These are phyloP conservation scores for Chironomus striatipennis DNA, from an alignment of 1,140 invertebrate species.

Conservation along the genomic window DNA sequence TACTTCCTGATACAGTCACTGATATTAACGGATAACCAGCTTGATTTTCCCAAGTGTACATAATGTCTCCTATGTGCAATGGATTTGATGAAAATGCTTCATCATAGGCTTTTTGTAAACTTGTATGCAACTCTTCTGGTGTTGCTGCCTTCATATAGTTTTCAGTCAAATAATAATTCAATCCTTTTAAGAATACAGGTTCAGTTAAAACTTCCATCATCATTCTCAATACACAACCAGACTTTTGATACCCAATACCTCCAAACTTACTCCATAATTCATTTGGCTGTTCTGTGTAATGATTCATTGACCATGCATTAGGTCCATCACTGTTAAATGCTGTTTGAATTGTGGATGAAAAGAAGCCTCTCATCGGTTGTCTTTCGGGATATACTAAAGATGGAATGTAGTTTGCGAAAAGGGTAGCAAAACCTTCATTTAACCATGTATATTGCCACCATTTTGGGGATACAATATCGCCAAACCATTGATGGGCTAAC, in stretches of 20 bases:
- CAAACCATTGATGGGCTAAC: conserved; percentile 44
- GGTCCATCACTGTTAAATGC: neutral
- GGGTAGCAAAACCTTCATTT: conserved; percentile 37
- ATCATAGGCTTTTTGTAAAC: neutral
- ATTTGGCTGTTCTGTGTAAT: neutral
- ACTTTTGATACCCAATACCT: neutral
- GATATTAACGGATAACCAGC: conserved; percentile 56
- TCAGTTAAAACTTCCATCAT: neutral
- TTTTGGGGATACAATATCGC: conserved; percentile 41
- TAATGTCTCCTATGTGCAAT: conserved; percentile 45
- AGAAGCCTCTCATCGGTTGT: neutral
- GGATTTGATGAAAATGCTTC: neutral
- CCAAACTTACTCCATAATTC: neutral
- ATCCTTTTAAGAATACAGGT: neutral
- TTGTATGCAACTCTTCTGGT: neutral
- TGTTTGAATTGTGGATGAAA: neutral
- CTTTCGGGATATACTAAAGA: neutral
- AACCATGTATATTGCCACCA: conserved; percentile 41
- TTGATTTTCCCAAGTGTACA: conserved; percentile 78
- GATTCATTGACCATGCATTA: neutral
- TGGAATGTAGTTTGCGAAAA: conserved; percentile 29
- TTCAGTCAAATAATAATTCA: neutral
- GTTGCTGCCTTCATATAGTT: neutral
- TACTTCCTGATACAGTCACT: neutral
- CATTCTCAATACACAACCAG: neutral